Evolutionary conservation across 2,888 invertebrate genomes (phyloP), one percentile per base, ranked within the genome.

Genomic region (Leptothorax acervorum): DNA sequence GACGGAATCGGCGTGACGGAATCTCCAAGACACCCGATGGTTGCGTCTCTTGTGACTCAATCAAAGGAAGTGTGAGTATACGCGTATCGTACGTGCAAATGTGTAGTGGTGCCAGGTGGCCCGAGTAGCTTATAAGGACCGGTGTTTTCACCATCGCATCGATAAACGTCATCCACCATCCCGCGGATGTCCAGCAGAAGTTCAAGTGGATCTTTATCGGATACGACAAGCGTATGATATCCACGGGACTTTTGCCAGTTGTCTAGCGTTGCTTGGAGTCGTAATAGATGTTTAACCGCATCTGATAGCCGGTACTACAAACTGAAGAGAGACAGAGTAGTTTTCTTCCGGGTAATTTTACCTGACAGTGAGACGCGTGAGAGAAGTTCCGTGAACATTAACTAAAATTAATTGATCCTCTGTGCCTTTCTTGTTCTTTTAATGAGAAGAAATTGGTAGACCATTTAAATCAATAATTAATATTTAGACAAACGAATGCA

Each of bases 341-440:
- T 75, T 39, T 65, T 76, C 23, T 76, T 76, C 66, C 66, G 12
- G 39, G 65, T 65, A 75, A 63, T 75, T 75, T 75, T 48, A 75
- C 2, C 28, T 15, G 55, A 55, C 28, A 6, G 35, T 18, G 12
- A 48, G 15, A 63, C 5, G 23, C 9, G 35, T 35, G 6, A 48
- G n/a, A 15, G 23, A 75, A 35, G 11, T 63, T 48, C 3, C 63
- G 5, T 28, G 23, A 57, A 55, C 23, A 4, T 66, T 45, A 35
- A 53, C 4, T 48, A 35, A n/a, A 48, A 63, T 63, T 75, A 62
- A 74, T 28, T 23, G 12, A 45, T 45, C 12, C 15, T 60, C 8
- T 74, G 3, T 31, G 8, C 15, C 12, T 31, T 62, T 2, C 31
- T 62, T 8, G 8, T 74, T 39, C 6, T 65, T 66, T 74, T 18